These are phyloP conservation scores for Lucilia sericata DNA, from an alignment of 1,140 invertebrate genomes.

Conservation along the genomic window DNA sequence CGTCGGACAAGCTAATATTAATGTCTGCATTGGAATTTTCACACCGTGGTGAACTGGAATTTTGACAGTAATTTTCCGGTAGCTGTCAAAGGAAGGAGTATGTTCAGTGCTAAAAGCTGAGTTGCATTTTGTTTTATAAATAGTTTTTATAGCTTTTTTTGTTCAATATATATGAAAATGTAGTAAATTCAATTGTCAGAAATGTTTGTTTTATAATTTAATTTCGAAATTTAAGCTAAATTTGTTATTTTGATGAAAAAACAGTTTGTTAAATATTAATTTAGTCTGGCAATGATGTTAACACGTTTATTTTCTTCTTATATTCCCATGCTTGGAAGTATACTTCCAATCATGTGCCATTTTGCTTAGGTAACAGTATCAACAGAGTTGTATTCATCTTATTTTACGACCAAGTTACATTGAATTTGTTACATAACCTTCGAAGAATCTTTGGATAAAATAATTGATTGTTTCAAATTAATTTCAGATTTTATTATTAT, in stretches of 20 bases:
- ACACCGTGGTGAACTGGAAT: conserved; percentile 37
- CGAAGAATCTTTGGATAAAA: no score
- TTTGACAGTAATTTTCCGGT: conserved; percentile 35
- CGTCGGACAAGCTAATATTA: not conserved
- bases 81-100: not conserved
- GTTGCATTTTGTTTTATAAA: not conserved
- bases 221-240: not conserved
- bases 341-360: conserved; percentile 3
- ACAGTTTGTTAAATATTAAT: not conserved
- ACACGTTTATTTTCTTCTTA: not conserved
- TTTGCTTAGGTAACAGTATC: not conserved
- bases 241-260: not conserved
- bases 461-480: no score
- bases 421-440: not conserved
- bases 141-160: not conserved
- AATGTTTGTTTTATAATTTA: no score
- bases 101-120: not conserved
- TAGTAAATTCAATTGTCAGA: no score
- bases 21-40: conserved; percentile 38
- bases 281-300: not conserved
- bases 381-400: not conserved
- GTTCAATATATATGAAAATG: not conserved
- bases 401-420: not conserved
- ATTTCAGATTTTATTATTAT: no score
- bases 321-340: not conserved